Evolutionary conservation across 2,888 invertebrate genomes (phyloP), one percentile per base, ranked within the genome.

Genomic region (Petrolisthes cinctipes): DNA sequence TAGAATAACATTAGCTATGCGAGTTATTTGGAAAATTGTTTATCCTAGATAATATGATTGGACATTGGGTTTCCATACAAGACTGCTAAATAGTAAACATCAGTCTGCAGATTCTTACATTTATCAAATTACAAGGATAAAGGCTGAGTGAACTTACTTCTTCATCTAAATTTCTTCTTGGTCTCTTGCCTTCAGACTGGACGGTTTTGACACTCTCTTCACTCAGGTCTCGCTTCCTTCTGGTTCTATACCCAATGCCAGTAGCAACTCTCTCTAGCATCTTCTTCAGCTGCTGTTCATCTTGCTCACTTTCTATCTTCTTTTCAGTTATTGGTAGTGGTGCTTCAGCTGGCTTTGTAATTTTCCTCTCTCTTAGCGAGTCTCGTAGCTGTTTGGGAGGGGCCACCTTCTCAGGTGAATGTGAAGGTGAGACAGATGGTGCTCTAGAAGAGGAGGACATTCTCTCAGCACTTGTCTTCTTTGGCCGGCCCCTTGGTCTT

Each of bases 381-480:
- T 88, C 88, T 51, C 88, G 81, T 11, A 85, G 81, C 79, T 83
- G 89, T 14, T 85, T 89, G 4, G 83, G 51, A 6, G 71, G 71
- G 37, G 37, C 37, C 23, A 20, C 61, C 82, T 93, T 78, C 93
- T 93, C 90, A 92, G 93, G 78, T 92, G 91, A 78, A 94, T 93
- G 68, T 84, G 84, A 75, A 89, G 78, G 90, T 89, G 90, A 82
- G 79, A 85, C 71, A 93, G 87, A 87, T 5, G 87, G 83, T 1
- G 80, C 66, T 80, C 87, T 87, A 4, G 87, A 83, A 4, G 87
- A 83, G 11, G 71, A 57, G 14, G 78, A 71, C 57, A 80, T 83
- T 6, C 57, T 80, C 5, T 87, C 87, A 9, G 73, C 23, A 75
- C 75, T 87, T 37, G 66, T 71, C 57, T 90, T 90, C 75, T 90